Evolutionary conservation across 2,888 invertebrate genomes (phyloP).

Genomic region (Folsomia candida): DNA sequence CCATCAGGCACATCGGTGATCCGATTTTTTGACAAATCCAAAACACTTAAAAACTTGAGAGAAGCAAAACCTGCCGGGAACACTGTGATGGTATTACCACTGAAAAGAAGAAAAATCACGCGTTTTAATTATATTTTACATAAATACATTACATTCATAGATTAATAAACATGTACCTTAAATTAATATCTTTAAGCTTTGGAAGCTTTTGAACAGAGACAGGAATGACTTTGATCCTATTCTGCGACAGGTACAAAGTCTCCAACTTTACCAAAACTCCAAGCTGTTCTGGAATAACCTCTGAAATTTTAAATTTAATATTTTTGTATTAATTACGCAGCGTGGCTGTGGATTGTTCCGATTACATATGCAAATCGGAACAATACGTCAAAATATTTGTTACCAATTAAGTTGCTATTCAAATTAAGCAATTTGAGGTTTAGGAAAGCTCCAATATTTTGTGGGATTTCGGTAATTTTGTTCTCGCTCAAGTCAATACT

Average conservation of each 20-base stretch:
- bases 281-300: constrained; percentile 47
- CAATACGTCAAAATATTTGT: neutral
- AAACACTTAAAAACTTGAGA: constrained; percentile 76
- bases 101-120: constrained; percentile 54
- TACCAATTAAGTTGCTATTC: constrained; percentile 58
- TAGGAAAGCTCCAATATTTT: constrained; percentile 57
- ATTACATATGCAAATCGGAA: no score
- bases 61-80: constrained; percentile 79
- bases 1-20: constrained; percentile 73
- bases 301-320: constrained; percentile 20
- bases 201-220: constrained; percentile 35
- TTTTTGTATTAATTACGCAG: neutral
- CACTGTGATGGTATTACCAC: constrained; percentile 70
- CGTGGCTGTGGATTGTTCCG: no score
- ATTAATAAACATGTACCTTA: constrained; percentile 39
- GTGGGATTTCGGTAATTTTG: constrained; percentile 65
- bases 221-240: constrained; percentile 40
- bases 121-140: neutral
- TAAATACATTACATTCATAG: neutral
- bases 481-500: constrained; percentile 92
- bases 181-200: constrained; percentile 45
- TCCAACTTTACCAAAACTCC: constrained; percentile 44
- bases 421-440: constrained; percentile 59
- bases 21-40: constrained; percentile 85
- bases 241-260: constrained; percentile 35